Evolutionary conservation across 2,797 vertebrate genomes (phyloP).

Genomic region (Pogoniulus pusillus): DNA sequence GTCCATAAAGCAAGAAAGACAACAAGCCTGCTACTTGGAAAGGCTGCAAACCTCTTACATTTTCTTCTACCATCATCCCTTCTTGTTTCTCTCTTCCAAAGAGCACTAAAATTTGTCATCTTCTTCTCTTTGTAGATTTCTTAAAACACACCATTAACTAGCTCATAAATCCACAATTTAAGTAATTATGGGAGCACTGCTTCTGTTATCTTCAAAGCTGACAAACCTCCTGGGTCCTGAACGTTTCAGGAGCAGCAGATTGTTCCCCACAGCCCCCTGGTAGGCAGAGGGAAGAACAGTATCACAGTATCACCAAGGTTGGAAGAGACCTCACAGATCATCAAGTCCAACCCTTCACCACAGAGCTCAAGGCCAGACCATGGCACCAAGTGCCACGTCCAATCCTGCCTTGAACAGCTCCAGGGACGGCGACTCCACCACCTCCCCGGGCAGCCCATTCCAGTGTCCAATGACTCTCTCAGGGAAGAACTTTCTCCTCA

Average conservation of each 20-base stretch:
- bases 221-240: slow-evolving; percentile 20
- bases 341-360: too few species aligned
- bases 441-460: too few species aligned
- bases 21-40: background rate
- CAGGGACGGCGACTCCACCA: too few species aligned
- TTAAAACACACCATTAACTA: slow-evolving; percentile 21
- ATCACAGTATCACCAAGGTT: too few species aligned
- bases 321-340: too few species aligned
- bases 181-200: background rate
- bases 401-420: too few species aligned
- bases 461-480: too few species aligned
- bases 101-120: background rate
- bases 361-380: too few species aligned
- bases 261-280: background rate
- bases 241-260: background rate
- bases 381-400: too few species aligned
- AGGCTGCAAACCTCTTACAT: background rate
- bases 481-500: too few species aligned
- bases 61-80: background rate
- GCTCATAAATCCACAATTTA: slow-evolving; percentile 23
- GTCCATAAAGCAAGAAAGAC: background rate
- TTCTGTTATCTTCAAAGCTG: background rate
- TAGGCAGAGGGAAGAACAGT: background rate
- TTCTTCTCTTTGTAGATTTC: background rate
- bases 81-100: background rate